Percentiles rank a stretch among this genome's conserved stretches.
Evolutionary conservation across 1,140 invertebrate species (phyloP).

Genomic region (Campoletis sonorensis): DNA sequence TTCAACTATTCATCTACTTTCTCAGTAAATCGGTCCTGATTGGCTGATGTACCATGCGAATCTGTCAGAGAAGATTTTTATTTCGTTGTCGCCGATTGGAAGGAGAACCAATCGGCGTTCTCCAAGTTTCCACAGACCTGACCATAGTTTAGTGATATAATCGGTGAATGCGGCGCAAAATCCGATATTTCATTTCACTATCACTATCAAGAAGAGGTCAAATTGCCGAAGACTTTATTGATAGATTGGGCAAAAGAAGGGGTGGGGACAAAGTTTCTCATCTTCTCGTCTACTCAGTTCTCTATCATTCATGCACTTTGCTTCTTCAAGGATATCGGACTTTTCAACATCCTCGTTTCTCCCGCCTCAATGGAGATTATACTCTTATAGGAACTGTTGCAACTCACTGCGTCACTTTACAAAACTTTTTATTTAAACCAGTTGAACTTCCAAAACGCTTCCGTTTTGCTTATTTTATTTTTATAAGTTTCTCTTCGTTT

Average conservation of each 20-base stretch:
- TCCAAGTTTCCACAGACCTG: not conserved
- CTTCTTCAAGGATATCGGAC: not conserved
- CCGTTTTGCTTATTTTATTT: not conserved
- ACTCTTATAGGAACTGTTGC: not conserved
- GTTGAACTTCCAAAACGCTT: not conserved
- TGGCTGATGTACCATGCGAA: too few species aligned
- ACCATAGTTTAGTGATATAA: constrained; percentile 17
- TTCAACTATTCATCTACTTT: too few species aligned
- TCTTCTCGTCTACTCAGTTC: constrained; percentile 5
- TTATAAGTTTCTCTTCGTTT: not conserved
- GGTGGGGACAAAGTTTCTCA: not conserved
- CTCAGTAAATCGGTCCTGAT: too few species aligned
- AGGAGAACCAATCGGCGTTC: constrained; percentile 23
- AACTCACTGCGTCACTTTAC: not conserved
- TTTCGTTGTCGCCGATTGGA: not conserved
- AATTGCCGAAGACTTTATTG: not conserved
- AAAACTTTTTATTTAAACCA: not conserved
- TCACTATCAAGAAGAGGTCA: constrained; percentile 9
- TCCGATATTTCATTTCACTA: constrained; percentile 50
- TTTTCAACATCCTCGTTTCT: constrained; percentile 1
- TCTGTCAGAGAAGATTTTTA: too few species aligned
- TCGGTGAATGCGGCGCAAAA: constrained; percentile 41
- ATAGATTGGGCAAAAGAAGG: not conserved
- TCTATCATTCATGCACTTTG: not conserved
- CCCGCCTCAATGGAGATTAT: not conserved